phyloP scores from a whole-genome alignment of 2,797 vertebrate genomes.

The Percopsis omiscomaycus region DNA sequence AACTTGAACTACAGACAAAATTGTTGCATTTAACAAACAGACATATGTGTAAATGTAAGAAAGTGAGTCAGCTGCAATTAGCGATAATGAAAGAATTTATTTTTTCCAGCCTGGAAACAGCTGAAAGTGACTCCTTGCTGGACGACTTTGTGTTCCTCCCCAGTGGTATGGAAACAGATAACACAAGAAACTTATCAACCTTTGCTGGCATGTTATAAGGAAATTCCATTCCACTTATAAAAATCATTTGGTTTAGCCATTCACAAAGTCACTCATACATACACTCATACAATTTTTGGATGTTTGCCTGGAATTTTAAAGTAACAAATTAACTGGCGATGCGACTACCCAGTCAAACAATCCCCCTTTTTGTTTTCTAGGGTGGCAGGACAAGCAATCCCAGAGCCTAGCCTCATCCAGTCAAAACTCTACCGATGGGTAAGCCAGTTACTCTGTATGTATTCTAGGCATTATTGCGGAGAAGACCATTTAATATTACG shows the following conservation, averaged over 20 bases:
- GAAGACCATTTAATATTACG: not conserved
- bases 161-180: conserved; percentile 44
- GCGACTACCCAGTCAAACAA: conserved; percentile 10
- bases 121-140: conserved; percentile 48
- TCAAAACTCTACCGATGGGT: conserved; percentile 43
- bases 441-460: conserved; percentile 22
- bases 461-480: not conserved
- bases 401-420: conserved; percentile 3
- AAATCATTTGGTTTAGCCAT: not conserved
- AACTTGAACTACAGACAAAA: too few species aligned
- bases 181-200: not conserved
- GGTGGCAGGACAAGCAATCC: conserved; percentile 24
- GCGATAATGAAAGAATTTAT: conserved; percentile 13
- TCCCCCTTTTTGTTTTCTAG: conserved; percentile 54
- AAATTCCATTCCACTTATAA: not conserved
- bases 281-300: conserved; percentile 9
- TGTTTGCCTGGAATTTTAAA: conserved; percentile 19
- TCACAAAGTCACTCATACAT: conserved; percentile 1
- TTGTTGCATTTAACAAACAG: not conserved
- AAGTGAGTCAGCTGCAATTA: not conserved
- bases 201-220: not conserved
- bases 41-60: not conserved
- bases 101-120: conserved; percentile 49
- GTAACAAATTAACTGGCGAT: conserved; percentile 41
- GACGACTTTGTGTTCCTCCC: conserved; percentile 72